Evolutionary conservation across 2,113 vertebrate species (phyloP), one percentile per base, ranked within the genome.

Genomic region (Seriola rivoliana): DNA sequence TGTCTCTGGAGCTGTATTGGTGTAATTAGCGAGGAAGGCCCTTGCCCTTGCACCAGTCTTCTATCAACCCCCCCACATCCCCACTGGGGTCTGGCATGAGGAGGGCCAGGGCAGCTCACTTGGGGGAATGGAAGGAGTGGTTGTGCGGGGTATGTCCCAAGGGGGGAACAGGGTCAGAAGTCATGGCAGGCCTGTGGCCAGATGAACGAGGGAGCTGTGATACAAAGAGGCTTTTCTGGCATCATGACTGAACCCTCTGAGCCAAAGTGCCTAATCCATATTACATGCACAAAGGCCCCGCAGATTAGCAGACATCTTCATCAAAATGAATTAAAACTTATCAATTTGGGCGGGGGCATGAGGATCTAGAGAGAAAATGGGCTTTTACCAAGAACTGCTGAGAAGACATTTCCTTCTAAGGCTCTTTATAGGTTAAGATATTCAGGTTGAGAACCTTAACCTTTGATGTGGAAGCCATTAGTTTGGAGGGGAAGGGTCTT

Each of bases 191-290:
- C 91, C 90, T 90, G 85, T 91, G 82, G 91, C 90, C 92, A 93
- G 93, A 94, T 92, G 88, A 94, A 92, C 62, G 69, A 81, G 76
- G 68, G 48, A 76, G 86, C 81, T 75, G 81, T 70, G 90, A 88
- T 83, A 91, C 82, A 94, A 92, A 93, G 87, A 93, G 81, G 91
- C 89, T 94, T 95, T 94, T 90, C 91, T 92, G 91, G 86, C 91
- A 88, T 91, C 87, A 81, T 93, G 84, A 75, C 89, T 89, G 93
- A 93, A 90, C 91, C 86, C 78, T 85, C 86, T 46, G 76, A 88
- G 89, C 93, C 90, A 91, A 90, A 94, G 92, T 90, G 91, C 88
- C 91, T 93, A 92, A 95, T 95, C 94, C 93, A 94, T 93, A 95
- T 94, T 93, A 92, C 93, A 92, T 81, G 57, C 88, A 89, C 88